Base-by-base conservation (phyloP, 2,888 invertebrate species). In the Subacronicta megacephala region DNA sequence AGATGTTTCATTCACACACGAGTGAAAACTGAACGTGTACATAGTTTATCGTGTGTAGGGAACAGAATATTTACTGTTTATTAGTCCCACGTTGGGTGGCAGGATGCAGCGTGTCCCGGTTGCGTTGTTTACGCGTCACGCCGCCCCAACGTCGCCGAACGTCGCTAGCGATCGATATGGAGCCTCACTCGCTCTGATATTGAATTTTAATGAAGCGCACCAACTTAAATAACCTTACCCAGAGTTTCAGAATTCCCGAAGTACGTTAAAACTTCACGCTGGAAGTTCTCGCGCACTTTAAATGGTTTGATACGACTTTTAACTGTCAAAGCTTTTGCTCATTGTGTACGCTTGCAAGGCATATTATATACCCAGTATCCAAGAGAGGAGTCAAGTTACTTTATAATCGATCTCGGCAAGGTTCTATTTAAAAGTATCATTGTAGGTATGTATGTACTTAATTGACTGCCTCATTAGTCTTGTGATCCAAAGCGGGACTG, bases 201-300 rank as follows among this genome's bases (percentile, higher is more conserved):
- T 81, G 84, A 88, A 89, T 89, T 89, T 88, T 87, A 87, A 89
- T 86, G 84, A 89, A 78, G 64, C 69, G 60, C 66, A 80, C 74
- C 67, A 84, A 83, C 83, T 84, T 80, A 85, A 85, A 84, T 80
- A 86, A 78, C 78, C 65, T 56, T 57, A 72, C 56, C 66, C 51
- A 20, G 56, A 80, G 75, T 75, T 75, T 52, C 72, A 38, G 67
- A 82, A 80, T 77, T 78, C 75, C 63, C 71, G 65, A 80, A 80
- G 72, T 78, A 75, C 78, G 76, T 81, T 67, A 65, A 71, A 80
- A 81, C 80, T 82, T 69, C 16, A 36, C 44, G 52, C 49, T 53
- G 44, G 66, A 73, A 77, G 63, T 80, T 78, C 44, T 31, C 40
- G 62, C 50, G 31, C 51, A 42, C 49, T 72, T 70, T 62, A 70